phyloP scores from a whole-genome alignment of 2,888 invertebrate species.

The Artemia sinica region DNA sequence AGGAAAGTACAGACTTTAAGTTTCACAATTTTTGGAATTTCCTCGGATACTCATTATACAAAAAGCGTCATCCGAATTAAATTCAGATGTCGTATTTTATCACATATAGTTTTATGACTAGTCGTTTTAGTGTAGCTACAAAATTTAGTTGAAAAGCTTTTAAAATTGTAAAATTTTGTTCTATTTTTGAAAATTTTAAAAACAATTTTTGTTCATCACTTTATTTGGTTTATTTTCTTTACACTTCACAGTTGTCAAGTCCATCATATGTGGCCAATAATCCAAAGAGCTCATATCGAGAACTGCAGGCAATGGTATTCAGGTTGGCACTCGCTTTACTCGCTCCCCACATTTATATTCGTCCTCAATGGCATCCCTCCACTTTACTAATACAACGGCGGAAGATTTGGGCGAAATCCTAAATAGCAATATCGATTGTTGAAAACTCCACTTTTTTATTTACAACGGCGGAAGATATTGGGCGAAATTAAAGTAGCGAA shows the following conservation, averaged over 20 bases:
- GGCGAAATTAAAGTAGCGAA: slow-evolving; percentile 53
- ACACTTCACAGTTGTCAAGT: slow-evolving; percentile 38
- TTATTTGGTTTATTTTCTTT: slow-evolving; percentile 15
- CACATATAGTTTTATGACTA: no score
- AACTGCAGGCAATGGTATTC: slow-evolving; percentile 43
- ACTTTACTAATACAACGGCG: slow-evolving; percentile 55
- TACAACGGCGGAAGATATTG: no score
- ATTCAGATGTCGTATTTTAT: slow-evolving; percentile 31
- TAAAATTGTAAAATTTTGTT: no score
- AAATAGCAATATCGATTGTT: no score
- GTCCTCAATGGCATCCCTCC: slow-evolving; percentile 56
- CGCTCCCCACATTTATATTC: slow-evolving; percentile 66
- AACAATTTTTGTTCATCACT: no score
- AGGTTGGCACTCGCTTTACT: slow-evolving; percentile 43
- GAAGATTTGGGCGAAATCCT: slow-evolving; percentile 42
- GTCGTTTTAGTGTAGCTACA: no score
- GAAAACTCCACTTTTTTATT: no score
- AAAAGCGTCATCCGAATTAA: not conserved
- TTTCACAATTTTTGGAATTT: no score
- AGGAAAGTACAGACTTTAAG: no score
- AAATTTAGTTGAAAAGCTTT: no score
- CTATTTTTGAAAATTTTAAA: no score
- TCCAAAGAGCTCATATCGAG: slow-evolving; percentile 49
- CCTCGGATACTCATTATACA: not conserved
- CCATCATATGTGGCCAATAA: slow-evolving; percentile 43